Conservation (phyloP, 2,113 vertebrate species). For the Larimichthys polyactis region DNA sequence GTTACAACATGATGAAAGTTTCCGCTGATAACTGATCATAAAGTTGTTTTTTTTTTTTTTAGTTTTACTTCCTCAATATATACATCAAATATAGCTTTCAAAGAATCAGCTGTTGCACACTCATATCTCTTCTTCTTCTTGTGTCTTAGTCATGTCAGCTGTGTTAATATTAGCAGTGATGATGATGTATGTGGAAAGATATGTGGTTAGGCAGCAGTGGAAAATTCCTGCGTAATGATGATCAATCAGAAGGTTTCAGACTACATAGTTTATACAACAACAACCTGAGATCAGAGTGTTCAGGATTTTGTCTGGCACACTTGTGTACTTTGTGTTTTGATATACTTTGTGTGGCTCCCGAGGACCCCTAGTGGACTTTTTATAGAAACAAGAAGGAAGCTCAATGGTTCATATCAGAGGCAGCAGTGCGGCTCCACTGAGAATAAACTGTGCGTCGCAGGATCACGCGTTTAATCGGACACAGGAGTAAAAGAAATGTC, state of each 20-base stretch:
- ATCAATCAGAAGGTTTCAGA: not conserved
- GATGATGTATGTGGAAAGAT: slow-evolving; percentile 50
- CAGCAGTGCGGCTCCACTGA: not conserved
- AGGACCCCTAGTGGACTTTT: slow-evolving; percentile 53
- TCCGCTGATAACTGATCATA: not conserved
- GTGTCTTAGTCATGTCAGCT: slow-evolving; percentile 29
- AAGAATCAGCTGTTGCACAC: slow-evolving; percentile 3
- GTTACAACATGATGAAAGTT: slow-evolving; percentile 2
- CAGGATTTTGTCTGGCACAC: not conserved
- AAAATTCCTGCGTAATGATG: not conserved
- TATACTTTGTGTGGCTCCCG: not conserved
- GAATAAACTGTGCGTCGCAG: not conserved
- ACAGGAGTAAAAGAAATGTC: not conserved
- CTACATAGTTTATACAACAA: not conserved
- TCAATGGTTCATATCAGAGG: not conserved
- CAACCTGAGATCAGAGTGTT: not conserved
- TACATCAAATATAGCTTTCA: not conserved
- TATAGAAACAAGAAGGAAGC: slow-evolving; percentile 21
- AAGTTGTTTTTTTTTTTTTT: not conserved
- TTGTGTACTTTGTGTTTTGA: not conserved
- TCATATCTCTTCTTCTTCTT: not conserved
- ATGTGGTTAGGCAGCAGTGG: not conserved
- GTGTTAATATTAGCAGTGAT: slow-evolving; percentile 35
- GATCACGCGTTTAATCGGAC: not conserved
- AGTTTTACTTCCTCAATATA: slow-evolving; percentile 55